A percentile compares a stretch with the other conserved stretches of the same genome.
phyloP scores from a whole-genome alignment of 2,113 vertebrate species.

The Malurus melanocephalus region DNA sequence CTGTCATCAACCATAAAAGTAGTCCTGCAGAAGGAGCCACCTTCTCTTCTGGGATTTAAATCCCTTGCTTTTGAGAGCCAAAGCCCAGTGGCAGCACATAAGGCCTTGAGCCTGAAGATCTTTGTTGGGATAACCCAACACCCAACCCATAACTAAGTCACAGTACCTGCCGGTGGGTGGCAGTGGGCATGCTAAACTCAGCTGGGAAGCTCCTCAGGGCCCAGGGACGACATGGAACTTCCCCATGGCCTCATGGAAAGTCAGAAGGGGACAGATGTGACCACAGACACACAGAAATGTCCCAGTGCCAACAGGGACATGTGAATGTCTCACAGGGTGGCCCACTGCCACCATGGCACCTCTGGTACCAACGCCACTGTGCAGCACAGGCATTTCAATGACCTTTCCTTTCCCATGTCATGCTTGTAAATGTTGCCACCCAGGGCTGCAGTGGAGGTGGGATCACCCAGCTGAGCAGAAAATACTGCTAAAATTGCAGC shows the following conservation, averaged over 20 bases:
- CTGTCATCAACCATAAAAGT: neutral
- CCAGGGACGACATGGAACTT: neutral
- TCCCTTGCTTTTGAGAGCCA: neutral
- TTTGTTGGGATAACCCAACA: neutral
- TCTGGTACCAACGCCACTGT: rapidly evolving
- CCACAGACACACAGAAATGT: neutral
- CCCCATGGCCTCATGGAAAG: neutral
- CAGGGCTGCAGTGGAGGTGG: neutral
- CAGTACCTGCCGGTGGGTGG: neutral
- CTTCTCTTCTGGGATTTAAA: neutral
- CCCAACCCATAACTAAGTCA: neutral
- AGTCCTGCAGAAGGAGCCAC: neutral
- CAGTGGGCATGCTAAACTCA: neutral
- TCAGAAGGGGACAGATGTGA: neutral
- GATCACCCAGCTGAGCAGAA: neutral
- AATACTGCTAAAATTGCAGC: neutral
- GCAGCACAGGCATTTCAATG: neutral
- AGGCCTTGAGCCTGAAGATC: neutral
- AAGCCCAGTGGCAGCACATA: neutral
- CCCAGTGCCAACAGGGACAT: neutral
- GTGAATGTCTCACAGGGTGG: neutral
- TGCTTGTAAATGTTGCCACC: neutral
- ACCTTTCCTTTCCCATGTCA: neutral
- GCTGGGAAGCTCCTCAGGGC: neutral
- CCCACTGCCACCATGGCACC: neutral